These are phyloP conservation scores for Platygyra sinensis DNA, from an alignment of 64 coral and sea anemone species.

Conservation along the genomic window DNA sequence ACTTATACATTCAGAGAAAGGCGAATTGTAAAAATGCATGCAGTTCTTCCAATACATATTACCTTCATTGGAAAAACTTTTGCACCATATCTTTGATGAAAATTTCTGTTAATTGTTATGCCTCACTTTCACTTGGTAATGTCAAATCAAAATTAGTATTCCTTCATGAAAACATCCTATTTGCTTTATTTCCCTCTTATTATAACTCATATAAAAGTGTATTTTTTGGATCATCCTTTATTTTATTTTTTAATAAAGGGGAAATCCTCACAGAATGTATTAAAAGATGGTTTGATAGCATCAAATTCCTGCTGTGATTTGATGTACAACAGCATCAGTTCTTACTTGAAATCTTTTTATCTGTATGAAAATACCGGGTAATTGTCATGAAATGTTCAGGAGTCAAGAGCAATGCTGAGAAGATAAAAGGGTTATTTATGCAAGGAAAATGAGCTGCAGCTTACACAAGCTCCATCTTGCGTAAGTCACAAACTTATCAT, in stretches of 20 bases:
- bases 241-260: not conserved
- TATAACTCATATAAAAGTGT: not conserved
- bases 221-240: not conserved
- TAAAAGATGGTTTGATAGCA: too few relatives aligned
- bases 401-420: too few relatives aligned
- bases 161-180: not conserved
- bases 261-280: too few relatives aligned
- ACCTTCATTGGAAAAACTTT: not conserved
- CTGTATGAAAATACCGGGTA: too few relatives aligned
- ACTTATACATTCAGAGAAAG: not conserved
- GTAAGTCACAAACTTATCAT: too few relatives aligned
- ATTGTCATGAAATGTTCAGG: too few relatives aligned
- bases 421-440: too few relatives aligned
- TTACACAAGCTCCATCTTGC: too few relatives aligned
- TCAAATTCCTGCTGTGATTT: too few relatives aligned
- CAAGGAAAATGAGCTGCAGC: too few relatives aligned
- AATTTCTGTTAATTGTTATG: not conserved
- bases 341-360: too few relatives aligned
- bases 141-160: not conserved
- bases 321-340: too few relatives aligned
- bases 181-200: not conserved
- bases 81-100: not conserved
- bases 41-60: not conserved
- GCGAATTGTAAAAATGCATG: not conserved
- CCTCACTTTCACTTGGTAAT: not conserved